These are phyloP conservation scores for Atta cephalotes DNA, from an alignment of 1,140 invertebrate species.

Conservation along the genomic window DNA sequence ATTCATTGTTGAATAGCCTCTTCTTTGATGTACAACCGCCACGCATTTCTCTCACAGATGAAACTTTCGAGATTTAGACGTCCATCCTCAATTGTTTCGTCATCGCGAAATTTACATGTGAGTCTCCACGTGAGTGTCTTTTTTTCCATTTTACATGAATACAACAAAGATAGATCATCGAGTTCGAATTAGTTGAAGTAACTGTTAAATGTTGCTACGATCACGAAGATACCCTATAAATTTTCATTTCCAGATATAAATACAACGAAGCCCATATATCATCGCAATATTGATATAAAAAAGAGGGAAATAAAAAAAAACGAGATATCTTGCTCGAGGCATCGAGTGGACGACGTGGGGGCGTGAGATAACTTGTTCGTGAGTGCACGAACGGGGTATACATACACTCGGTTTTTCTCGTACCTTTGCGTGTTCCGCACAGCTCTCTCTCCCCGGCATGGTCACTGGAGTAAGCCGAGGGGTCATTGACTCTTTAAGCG, in stretches of 20 bases:
- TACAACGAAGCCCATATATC: not conserved
- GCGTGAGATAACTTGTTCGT: slow-evolving; percentile 52
- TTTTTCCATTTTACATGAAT: not conserved
- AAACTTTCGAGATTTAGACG: slow-evolving; percentile 3
- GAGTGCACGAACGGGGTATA: slow-evolving; percentile 49
- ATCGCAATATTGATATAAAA: slow-evolving; percentile 15
- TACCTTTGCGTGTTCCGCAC: slow-evolving; percentile 41
- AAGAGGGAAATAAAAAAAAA: not conserved
- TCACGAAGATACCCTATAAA: not conserved
- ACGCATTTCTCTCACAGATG: not conserved
- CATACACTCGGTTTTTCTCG: slow-evolving; percentile 62
- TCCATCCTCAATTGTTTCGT: not conserved
- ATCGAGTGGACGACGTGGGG: slow-evolving; percentile 49
- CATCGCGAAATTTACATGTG: not conserved
- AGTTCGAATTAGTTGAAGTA: slow-evolving; percentile 21
- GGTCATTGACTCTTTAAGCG: slow-evolving; percentile 70
- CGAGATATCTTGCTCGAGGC: slow-evolving; percentile 26
- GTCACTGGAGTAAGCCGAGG: slow-evolving; percentile 72
- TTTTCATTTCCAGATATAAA: slow-evolving; percentile 3
- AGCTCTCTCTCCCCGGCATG: slow-evolving; percentile 36
- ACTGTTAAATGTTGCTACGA: not conserved
- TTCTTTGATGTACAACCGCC: slow-evolving; percentile 16
- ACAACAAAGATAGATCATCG: slow-evolving; percentile 13
- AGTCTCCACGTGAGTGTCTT: not conserved
- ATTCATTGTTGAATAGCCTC: slow-evolving; percentile 24